A percentile compares a stretch with the other conserved stretches of the same genome.
These are phyloP conservation scores for Petroica traversi DNA, from an alignment of 2,113 vertebrate genomes.

Conservation along the genomic window DNA sequence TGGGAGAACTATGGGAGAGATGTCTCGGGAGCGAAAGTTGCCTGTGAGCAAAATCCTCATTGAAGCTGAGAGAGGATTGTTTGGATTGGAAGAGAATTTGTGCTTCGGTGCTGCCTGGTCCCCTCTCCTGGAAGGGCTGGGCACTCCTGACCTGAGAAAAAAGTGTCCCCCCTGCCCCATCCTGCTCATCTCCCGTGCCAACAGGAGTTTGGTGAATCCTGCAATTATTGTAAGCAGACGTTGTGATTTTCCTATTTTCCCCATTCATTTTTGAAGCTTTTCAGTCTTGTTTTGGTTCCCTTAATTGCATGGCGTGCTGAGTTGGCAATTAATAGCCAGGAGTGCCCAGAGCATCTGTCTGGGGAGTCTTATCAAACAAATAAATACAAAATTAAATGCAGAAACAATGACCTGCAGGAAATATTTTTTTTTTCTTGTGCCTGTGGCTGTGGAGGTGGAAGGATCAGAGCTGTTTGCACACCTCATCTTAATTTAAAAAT, in stretches of 20 bases:
- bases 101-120: background rate
- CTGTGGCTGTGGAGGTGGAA: background rate
- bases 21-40: conserved; percentile 2
- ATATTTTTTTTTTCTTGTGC: background rate
- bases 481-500: background rate
- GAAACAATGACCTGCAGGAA: background rate
- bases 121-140: background rate
- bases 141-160: background rate
- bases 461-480: background rate
- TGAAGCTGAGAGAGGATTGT: background rate
- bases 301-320: background rate
- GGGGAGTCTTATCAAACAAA: background rate
- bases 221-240: background rate
- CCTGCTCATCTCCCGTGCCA: background rate
- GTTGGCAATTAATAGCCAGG: background rate
- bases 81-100: background rate
- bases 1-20: background rate
- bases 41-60: background rate
- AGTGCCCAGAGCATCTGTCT: background rate
- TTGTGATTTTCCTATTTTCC: background rate
- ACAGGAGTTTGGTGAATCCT: fast-evolving
- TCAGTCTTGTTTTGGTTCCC: background rate
- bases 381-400: background rate
- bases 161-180: fast-evolving
- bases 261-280: background rate